These are phyloP conservation scores for Piezodorus guildinii DNA, from an alignment of 1,140 invertebrate genomes.

Conservation along the genomic window DNA sequence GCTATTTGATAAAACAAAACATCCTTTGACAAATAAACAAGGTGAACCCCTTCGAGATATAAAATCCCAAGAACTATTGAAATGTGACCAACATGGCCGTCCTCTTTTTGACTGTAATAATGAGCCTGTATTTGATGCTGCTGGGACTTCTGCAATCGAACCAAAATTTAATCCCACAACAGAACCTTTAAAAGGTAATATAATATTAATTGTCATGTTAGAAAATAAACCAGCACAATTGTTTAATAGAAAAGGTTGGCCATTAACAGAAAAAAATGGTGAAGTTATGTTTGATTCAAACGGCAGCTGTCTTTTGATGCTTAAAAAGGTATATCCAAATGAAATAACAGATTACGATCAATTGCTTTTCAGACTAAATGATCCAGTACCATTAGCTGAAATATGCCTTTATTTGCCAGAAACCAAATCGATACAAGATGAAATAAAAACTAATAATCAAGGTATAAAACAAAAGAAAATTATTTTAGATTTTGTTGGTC, in stretches of 20 bases:
- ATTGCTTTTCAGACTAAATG: too few relatives aligned
- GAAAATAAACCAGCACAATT: background rate
- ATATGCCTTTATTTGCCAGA: too few relatives aligned
- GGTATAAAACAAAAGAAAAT: too few relatives aligned
- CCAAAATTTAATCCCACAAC: background rate
- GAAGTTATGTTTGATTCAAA: conserved; percentile 2
- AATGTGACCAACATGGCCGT: conserved; percentile 3
- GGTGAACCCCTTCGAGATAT: background rate
- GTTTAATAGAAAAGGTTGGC: background rate
- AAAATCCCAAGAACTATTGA: background rate
- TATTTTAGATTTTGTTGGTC: too few relatives aligned
- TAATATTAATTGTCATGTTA: background rate
- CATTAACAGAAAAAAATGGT: conserved; percentile 14
- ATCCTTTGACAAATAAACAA: conserved; percentile 3
- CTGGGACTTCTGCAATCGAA: background rate
- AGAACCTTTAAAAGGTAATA: background rate
- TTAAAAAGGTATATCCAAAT: too few relatives aligned
- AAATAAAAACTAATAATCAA: too few relatives aligned
- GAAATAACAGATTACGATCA: too few relatives aligned
- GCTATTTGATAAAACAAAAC: background rate
- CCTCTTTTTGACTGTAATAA: conserved; percentile 6
- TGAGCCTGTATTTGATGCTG: background rate
- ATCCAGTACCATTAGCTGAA: background rate
- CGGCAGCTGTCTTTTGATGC: background rate
- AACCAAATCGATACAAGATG: too few relatives aligned